Evolutionary conservation across 2,797 vertebrate genomes (phyloP).

Genomic region (Pangasius djambal): DNA sequence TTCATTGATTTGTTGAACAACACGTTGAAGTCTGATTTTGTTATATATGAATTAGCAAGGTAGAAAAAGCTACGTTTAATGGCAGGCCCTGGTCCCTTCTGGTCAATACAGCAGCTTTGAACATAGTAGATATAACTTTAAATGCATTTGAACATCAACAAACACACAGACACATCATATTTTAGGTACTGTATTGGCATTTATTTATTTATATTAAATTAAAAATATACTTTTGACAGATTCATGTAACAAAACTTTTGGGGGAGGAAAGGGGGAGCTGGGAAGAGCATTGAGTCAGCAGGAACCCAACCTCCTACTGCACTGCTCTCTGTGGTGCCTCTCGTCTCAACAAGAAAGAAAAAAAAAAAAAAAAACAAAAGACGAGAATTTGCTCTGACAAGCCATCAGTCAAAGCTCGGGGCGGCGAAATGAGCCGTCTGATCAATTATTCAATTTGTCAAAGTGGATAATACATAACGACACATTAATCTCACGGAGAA

Average conservation of each 20-base stretch:
- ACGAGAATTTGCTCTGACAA: conserved; percentile 46
- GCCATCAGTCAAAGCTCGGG: conserved; percentile 47
- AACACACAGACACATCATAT: conserved; percentile 1
- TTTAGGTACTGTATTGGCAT: conserved; percentile 85
- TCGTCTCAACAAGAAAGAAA: not conserved
- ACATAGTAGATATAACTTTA: too few species aligned
- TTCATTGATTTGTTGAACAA: not conserved
- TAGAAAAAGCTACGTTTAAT: not conserved
- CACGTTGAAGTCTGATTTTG: not conserved
- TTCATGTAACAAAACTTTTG: conserved; percentile 98
- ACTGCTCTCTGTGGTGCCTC: conserved; percentile 30
- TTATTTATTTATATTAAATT: conserved; percentile 99
- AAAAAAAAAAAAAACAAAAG: not conserved
- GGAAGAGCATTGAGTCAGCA: conserved; percentile 38
- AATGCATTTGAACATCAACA: not conserved
- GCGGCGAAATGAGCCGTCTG: conserved; percentile 51
- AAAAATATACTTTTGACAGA: conserved; percentile 99
- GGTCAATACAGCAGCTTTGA: not conserved
- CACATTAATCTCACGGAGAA: conserved; percentile 47
- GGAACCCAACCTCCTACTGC: conserved; percentile 25
- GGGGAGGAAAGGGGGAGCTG: conserved; percentile 54
- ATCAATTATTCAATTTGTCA: conserved; percentile 56
- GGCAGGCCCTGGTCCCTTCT: not conserved
- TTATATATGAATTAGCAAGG: not conserved
- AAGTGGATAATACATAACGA: conserved; percentile 54